phyloP scores from a whole-genome alignment of 2,888 invertebrate species.

The Hedychridium roseum region DNA sequence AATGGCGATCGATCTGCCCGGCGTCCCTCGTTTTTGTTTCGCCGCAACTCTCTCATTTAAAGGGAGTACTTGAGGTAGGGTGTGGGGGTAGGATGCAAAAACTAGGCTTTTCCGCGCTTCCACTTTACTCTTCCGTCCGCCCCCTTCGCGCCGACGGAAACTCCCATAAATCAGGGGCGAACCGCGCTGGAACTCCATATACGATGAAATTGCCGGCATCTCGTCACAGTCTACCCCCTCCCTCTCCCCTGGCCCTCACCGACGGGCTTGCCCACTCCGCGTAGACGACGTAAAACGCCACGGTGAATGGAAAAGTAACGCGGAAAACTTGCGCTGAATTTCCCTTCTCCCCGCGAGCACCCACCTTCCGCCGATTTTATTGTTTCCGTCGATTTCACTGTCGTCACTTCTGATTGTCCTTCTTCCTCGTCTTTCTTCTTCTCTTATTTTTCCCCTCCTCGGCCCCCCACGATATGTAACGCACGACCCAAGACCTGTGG shows the following conservation, averaged over 20 bases:
- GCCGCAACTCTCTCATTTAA: too few species aligned
- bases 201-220: conserved; percentile 27
- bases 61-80: too few species aligned
- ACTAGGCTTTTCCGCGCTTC: conserved; percentile 9
- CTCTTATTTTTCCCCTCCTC: too few species aligned
- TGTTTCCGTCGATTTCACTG: too few species aligned
- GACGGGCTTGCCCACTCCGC: not conserved
- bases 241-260: not conserved
- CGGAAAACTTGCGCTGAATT: conserved; percentile 33
- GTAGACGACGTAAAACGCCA: too few species aligned
- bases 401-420: too few species aligned
- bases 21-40: too few species aligned
- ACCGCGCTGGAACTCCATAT: conserved; percentile 19
- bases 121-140: conserved; percentile 3
- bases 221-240: conserved; percentile 15
- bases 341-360: not conserved
- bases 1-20: too few species aligned
- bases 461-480: too few species aligned
- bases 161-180: conserved; percentile 33
- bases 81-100: conserved; percentile 2
- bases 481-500: too few species aligned
- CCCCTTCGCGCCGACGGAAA: conserved; percentile 18
- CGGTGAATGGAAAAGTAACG: conserved; percentile 37
- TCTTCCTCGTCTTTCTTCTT: too few species aligned
- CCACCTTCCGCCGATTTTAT: too few species aligned